phyloP scores from a whole-genome alignment of 1,140 invertebrate genomes.

The Forficula auricularia region DNA sequence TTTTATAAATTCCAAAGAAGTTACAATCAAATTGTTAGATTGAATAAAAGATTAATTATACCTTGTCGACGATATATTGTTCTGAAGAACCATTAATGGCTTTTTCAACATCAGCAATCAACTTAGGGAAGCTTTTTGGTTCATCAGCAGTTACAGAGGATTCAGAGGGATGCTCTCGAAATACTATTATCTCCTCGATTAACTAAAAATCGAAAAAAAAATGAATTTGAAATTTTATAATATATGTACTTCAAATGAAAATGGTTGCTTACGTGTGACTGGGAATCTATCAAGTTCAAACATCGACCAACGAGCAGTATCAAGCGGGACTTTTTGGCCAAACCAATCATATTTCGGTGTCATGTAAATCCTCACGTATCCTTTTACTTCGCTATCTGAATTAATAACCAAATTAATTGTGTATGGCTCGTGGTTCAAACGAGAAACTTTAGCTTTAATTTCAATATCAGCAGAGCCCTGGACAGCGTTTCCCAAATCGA shows the following conservation, averaged over 20 bases:
- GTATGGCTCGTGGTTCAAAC: conserved; percentile 21
- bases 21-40: too few relatives aligned
- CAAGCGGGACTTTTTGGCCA: conserved; percentile 33
- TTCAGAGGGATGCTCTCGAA: conserved; percentile 36
- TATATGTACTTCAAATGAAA: not conserved
- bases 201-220: conserved; percentile 26
- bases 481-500: conserved; percentile 34
- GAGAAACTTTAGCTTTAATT: conserved; percentile 14
- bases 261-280: conserved; percentile 8
- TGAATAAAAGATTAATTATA: not conserved
- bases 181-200: conserved; percentile 44
- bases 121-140: conserved; percentile 30
- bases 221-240: not conserved
- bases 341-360: conserved; percentile 35
- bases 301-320: conserved; percentile 39
- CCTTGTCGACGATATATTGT: conserved; percentile 23
- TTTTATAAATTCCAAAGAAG: too few relatives aligned
- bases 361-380: conserved; percentile 33
- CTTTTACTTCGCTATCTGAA: conserved; percentile 21
- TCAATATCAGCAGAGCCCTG: conserved; percentile 7
- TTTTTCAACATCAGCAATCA: conserved; percentile 36
- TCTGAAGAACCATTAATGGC: conserved; percentile 26
- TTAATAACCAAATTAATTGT: conserved; percentile 21
- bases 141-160: conserved; percentile 27
- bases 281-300: conserved; percentile 47